Base-by-base conservation (phyloP, 2,797 vertebrate species). In the Scleropages formosus region DNA sequence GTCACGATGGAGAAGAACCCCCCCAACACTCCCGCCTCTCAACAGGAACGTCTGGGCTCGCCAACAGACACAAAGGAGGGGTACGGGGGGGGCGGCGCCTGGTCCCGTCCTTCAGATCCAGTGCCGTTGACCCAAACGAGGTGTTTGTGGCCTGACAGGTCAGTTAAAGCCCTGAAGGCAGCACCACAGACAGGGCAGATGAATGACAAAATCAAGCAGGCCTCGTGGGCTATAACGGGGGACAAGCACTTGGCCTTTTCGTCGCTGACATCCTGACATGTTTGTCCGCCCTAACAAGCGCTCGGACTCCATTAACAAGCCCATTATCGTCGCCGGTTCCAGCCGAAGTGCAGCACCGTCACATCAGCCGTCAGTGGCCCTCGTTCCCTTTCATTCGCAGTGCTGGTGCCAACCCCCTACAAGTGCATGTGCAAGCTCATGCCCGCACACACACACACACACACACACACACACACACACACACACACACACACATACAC, bases 211-310 rank as follows among this genome's bases (percentile, higher is more conserved):
- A 39, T 39, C 2, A 39, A 39, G 31, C 31, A 2, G 31, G 2
- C 31, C 31, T 31, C 31, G 6, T 6, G 31, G 31, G 31, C 53
- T 3, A 18, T 56, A 56, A 18, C 11, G 53, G 2, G 9, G 27
- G 63, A 31, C 26, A 47, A 46, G 95, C 93, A 96, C 95, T 98
- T 97, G 96, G 96, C 95, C 96, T 98, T 98, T 98, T 94, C 94
- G 94, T 92, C 89, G 84, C 95, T 94, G 93, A 95, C 94, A 91
- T 95, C 92, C 94, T 94, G 31, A 2, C 95, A 96, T 98, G 95
- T 98, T 98, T 98, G 96, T 97, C 95, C 95, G 92, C 91, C 93
- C 95, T 97, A 98, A 98, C 95, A 95, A 98, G 96, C 95, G 96
- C 95, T 97, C 92, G 95, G 95, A 94, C 95, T 94, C 93, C 94